These are phyloP conservation scores for Nothoprocta perdicaria DNA, from an alignment of 2,113 vertebrate species.

Conservation along the genomic window DNA sequence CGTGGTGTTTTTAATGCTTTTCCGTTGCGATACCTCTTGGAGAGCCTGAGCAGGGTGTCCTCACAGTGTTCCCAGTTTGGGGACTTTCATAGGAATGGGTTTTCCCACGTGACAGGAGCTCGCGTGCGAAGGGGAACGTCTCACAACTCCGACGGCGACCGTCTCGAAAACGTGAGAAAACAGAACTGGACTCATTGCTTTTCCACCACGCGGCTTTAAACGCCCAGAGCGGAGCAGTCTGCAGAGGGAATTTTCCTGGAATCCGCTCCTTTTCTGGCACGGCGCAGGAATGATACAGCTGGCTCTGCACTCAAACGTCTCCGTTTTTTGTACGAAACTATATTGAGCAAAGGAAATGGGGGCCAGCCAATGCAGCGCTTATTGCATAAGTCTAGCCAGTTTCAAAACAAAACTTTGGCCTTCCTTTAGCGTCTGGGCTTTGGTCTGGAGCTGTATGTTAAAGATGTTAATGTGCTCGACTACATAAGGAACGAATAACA, in stretches of 20 bases:
- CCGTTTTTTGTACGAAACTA: not conserved
- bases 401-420: slow-evolving; percentile 58
- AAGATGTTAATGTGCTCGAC: not conserved
- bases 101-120: not conserved
- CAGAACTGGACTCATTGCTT: not conserved
- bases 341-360: slow-evolving; percentile 31
- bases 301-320: not conserved
- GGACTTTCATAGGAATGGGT: not conserved
- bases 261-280: not conserved
- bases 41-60: not conserved
- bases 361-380: slow-evolving; percentile 22
- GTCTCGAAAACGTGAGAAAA: not conserved
- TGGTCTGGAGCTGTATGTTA: not conserved
- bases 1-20: not conserved
- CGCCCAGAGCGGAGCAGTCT: not conserved
- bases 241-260: slow-evolving; percentile 13
- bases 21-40: not conserved
- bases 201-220: not conserved
- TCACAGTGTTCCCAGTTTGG: not conserved
- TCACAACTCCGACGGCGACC: not conserved
- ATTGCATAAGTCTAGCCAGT: slow-evolving; percentile 51
- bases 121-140: not conserved
- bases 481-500: not conserved
- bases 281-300: not conserved
- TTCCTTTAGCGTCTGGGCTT: slow-evolving; percentile 39